Percentiles rank a stretch among this genome's conserved stretches.
These are phyloP conservation scores for Sebastes kiyomatsui DNA, from an alignment of 2,797 vertebrate genomes.

Conservation along the genomic window DNA sequence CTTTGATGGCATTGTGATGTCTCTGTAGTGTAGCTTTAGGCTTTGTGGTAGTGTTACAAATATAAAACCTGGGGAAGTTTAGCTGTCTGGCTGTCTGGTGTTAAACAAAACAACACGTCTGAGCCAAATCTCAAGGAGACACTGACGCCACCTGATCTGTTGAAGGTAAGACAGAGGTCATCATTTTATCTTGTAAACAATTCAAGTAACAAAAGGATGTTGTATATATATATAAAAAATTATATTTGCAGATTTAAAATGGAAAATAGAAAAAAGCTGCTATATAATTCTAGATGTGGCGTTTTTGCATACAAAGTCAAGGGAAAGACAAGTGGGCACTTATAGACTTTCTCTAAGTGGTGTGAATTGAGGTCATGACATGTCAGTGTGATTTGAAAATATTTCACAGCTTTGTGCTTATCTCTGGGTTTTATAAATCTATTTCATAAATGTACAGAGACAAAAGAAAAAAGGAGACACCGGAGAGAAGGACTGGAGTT, in stretches of 20 bases:
- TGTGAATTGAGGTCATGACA: too few relatives aligned
- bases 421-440: not conserved
- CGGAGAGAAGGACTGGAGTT: not conserved
- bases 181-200: not conserved
- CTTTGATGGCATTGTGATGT: not conserved
- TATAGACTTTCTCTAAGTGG: not conserved
- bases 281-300: not conserved
- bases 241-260: not conserved
- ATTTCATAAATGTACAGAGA: not conserved
- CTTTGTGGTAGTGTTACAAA: slow-evolving; percentile 7
- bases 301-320: not conserved
- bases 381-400: not conserved
- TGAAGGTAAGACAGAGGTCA: not conserved
- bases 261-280: not conserved
- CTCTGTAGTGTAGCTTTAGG: not conserved
- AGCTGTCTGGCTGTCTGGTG: not conserved
- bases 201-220: not conserved
- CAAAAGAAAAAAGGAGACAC: not conserved
- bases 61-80: not conserved
- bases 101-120: not conserved
- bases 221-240: not conserved
- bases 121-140: slow-evolving; percentile 9
- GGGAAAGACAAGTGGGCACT: not conserved
- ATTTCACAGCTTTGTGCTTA: not conserved
- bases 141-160: not conserved